Percentiles rank a stretch among this genome's conserved stretches.
phyloP scores from a whole-genome alignment of 2,888 invertebrate species.

The Tolmerus cingulatus region DNA sequence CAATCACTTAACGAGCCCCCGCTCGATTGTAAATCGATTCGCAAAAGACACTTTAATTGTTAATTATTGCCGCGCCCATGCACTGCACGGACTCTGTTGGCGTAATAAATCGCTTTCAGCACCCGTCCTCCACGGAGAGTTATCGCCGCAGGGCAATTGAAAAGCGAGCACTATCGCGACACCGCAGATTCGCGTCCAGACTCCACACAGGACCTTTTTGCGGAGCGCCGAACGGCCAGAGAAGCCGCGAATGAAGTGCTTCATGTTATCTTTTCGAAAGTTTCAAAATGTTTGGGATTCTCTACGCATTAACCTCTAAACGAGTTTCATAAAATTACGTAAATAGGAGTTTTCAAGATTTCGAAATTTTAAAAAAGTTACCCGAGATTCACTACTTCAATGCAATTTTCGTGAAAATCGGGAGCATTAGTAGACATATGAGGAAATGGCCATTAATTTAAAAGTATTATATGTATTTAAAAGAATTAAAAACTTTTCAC shows the following conservation, averaged over 20 bases:
- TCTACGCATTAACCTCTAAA: no score
- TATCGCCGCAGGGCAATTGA: background rate
- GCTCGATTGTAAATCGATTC: constrained; percentile 23
- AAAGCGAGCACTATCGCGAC: background rate
- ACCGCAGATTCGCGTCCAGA: background rate
- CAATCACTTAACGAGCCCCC: constrained; percentile 19
- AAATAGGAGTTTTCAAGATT: no score
- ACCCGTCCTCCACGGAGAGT: background rate
- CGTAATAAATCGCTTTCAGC: constrained; percentile 1
- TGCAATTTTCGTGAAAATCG: no score
- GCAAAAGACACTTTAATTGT: constrained; percentile 29
- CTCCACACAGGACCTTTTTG: background rate
- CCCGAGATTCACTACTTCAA: no score
- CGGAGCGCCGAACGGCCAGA: background rate
- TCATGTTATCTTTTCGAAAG: background rate
- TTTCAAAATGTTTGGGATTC: background rate
- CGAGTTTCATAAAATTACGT: no score
- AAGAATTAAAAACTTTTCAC: no score
- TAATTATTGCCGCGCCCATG: constrained; percentile 1
- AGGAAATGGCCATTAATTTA: no score
- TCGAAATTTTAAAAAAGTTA: no score
- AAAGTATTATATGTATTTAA: no score
- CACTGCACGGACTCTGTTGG: background rate
- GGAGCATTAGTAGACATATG: no score
- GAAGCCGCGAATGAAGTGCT: background rate